Base-by-base conservation (phyloP, 2,888 invertebrate species). In the Thereva nobilitata region DNA sequence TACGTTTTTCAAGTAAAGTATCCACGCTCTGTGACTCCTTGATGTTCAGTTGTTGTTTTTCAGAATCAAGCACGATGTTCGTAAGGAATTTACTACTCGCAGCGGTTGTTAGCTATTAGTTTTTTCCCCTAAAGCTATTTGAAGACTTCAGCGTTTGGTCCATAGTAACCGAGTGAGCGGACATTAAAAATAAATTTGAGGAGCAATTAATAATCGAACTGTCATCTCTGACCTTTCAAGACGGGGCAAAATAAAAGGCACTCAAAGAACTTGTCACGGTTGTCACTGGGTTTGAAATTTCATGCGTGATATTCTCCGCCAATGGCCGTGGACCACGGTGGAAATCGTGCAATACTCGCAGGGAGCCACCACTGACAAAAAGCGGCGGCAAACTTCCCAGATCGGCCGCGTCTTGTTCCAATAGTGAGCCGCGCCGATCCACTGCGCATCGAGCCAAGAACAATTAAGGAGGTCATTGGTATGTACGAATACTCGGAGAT, bases 171-270 rank as follows among this genome's bases (percentile, higher is more conserved):
- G 23, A 50, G 50, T 23, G 34, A 45, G 38, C 40, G 44, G 34
- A 40, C 49, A 40, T 49, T 34, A 61, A 61, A 52, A 64, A 64
- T 53, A 53, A 64, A 69, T 72, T 70, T 72, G 71, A 70, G 70
- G 70, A 70, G 72, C 72, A 72, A 73, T 73, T 73, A 73, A 72
- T 72, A 73, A 72, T 71, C 72, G 64, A 71, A 72, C 70, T 72
- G 72, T 73, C 72, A 73, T 72, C 69, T 68, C 66, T 70, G 72
- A 72, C 72, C 73, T 72, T 72, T 72, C 47, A 68, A 68, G n/a
- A 37, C 50, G 45, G 50, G n/a, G 61, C 40, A 64, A 64, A 47
- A 56, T 67, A 66, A 55, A 50, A 67, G 66, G 52, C 63, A 67
- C 69, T 64, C 64, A 63, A 68, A 57, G 59, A 59, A 66, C 59